These are phyloP conservation scores for Campylorhamphus procurvoides DNA, from an alignment of 2,113 vertebrate species.

Conservation along the genomic window DNA sequence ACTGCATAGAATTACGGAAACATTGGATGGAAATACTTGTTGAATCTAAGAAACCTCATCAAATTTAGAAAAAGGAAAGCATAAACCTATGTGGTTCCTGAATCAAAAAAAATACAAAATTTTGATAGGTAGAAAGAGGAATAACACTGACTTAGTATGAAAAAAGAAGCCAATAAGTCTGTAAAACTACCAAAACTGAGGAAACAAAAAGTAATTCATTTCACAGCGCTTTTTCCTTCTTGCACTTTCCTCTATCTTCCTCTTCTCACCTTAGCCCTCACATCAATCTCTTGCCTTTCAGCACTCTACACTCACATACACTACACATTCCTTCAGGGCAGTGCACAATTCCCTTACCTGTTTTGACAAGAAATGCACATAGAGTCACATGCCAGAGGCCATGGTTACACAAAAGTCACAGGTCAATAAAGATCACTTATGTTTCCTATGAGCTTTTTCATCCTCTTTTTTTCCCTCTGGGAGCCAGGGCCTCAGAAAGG, in stretches of 20 bases:
- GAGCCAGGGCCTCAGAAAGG: constrained; percentile 44
- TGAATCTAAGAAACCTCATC: neutral
- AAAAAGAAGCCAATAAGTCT: neutral
- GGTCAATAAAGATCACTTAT: constrained; percentile 77
- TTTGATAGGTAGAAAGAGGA: neutral
- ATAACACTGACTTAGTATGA: neutral
- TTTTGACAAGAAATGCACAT: constrained; percentile 73
- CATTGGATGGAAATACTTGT: neutral
- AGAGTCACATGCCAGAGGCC: constrained; percentile 65
- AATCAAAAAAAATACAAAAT: neutral
- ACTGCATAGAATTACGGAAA: neutral
- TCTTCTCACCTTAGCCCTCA: constrained; percentile 12
- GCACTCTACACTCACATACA: neutral
- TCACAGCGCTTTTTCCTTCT: neutral
- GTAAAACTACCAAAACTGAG: neutral
- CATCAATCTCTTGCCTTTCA: constrained; percentile 58
- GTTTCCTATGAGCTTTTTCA: constrained; percentile 71
- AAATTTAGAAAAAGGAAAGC: neutral
- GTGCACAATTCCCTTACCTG: constrained; percentile 68
- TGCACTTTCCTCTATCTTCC: neutral
- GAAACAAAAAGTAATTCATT: constrained; percentile 5
- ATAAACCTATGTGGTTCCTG: neutral
- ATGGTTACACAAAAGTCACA: constrained; percentile 72
- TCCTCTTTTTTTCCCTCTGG: constrained; percentile 41
- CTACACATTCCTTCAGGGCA: constrained; percentile 64